Conservation (phyloP, 2,797 vertebrate species). For the Pelobates cultripes region DNA sequence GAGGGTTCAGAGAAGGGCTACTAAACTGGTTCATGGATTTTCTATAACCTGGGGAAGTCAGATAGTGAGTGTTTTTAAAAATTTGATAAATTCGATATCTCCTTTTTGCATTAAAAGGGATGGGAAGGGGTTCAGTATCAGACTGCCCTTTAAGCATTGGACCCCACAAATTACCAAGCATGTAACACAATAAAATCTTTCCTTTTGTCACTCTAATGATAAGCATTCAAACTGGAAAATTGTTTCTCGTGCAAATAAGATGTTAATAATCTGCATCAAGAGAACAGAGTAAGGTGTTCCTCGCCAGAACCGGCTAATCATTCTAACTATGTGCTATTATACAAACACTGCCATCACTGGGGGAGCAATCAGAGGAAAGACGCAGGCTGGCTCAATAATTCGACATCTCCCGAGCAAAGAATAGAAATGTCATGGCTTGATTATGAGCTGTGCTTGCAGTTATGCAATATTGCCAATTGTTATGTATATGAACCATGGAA, state of each 20-base stretch:
- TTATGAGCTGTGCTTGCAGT: not conserved
- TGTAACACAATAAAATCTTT: too few relatives aligned
- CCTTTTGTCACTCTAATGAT: not conserved
- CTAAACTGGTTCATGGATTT: too few relatives aligned
- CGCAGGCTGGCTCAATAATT: not conserved
- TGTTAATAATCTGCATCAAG: conserved; percentile 12
- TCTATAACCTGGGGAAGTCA: too few relatives aligned
- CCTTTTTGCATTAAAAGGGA: too few relatives aligned
- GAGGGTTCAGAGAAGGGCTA: too few relatives aligned
- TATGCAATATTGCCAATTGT: too few relatives aligned
- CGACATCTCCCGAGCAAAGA: not conserved
- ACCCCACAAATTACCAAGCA: too few relatives aligned
- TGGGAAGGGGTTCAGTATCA: too few relatives aligned
- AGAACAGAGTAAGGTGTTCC: not conserved
- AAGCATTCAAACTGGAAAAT: conserved; percentile 5
- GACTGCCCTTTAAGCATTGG: too few relatives aligned
- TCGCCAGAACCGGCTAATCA: not conserved
- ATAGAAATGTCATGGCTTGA: conserved; percentile 2
- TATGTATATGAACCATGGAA: not conserved
- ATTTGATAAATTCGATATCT: too few relatives aligned
- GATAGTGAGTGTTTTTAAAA: too few relatives aligned
- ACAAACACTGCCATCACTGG: not conserved
- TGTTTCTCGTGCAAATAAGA: conserved; percentile 13
- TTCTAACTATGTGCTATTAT: conserved; percentile 11
- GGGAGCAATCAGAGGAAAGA: conserved; percentile 16